Evolutionary conservation across 1,140 invertebrate species (phyloP), one percentile per base, ranked within the genome.

Genomic region (Lethocerus indicus): DNA sequence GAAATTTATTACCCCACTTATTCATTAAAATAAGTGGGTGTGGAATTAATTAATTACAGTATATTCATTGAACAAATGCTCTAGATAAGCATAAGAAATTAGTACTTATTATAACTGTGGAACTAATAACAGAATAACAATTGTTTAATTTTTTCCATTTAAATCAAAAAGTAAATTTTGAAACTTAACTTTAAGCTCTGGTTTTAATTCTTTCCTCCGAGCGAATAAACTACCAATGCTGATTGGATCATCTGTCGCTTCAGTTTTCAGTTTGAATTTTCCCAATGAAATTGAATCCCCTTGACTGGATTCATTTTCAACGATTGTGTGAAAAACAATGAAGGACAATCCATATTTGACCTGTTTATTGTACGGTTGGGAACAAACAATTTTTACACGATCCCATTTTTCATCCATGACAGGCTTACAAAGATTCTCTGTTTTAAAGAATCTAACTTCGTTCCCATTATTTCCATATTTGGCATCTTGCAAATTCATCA

Each of bases 301-400:
- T 53, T 61, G 53, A 40, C 32, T 50, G 35, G 53, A 45, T 23
- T 53, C 50, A 24, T 23, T 29, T 16, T 49, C 47, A 13, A 44
- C 39, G 35, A 40, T 49, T 2, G 49, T 46, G 41, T 54, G 74
- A 9, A 87, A 65, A 56, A 77, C 81, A 26, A 90, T 70, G 61
- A 90, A 90, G 2, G 81, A 78, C 6, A 91, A 58, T 0, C 87
- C 87, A 69, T 77, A 90, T 59, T 81, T 71, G 27, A 76, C 70
- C 54, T 77, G 76, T 60, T 77, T 83, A 60, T 89, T 90, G 61
- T 87, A 92, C 0, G 85, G 86, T 61, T 93, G 89, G 7, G 78
- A 77, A 63, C 87, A 91, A 3, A 88, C 73, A 39, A 91, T 64
- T 65, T 89, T 87, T 1, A 92, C 62, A 36, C 78, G 65, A 65